Base-by-base conservation (phyloP, 2,797 vertebrate genomes). In the Sebastiscus tertius region DNA sequence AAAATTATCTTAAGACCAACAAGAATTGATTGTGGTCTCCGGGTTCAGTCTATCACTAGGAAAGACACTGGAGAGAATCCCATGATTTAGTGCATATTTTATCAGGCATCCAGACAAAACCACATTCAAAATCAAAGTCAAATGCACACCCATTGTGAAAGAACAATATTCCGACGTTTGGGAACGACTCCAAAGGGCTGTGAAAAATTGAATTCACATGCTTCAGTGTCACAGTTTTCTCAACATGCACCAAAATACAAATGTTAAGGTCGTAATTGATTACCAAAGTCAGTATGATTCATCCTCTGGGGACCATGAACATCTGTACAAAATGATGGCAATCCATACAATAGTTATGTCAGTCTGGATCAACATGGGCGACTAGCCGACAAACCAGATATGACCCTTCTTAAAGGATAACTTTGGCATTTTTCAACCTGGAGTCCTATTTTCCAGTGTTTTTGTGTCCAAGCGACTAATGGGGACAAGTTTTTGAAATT, bases 101-200 rank as follows among this genome's bases (percentile, higher is more conserved):
- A 87, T 84, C 71, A 69, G 88, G 84, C 84, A 76, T 22, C 0
- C 34, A 79, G 77, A 84, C 86, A 84, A 83, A 89, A 42, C 88
- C 88, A 61, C 90, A 86, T 18, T 75, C 64, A 74, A 65, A 88
- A 79, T 86, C 72, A 83, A 84, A 90, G 60, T 82, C 79, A 85
- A 86, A 88, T 67, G 79, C 72, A 75, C 60, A 84, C 49, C 56
- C 65, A 79, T 67, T 79, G 76, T 65, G 74, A 58, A 77, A 80
- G 46, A 80, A 80, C 64, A 81, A 83, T 77, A 82, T 75, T 77
- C 68, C 33, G 36, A 22, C 34, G 62, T 58, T 31, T 16, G 6
- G 36, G 49, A 70, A 70, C 4, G 3, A 70, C 49, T 81, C 65
- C 60, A 80, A 63, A 39, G 66, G 71, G 14, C 63, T 79, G 60